A percentile compares a stretch with the other conserved stretches of the same genome.
Evolutionary conservation across 2,113 vertebrate genomes (phyloP).

Genomic region (Megaceryle maxima): DNA sequence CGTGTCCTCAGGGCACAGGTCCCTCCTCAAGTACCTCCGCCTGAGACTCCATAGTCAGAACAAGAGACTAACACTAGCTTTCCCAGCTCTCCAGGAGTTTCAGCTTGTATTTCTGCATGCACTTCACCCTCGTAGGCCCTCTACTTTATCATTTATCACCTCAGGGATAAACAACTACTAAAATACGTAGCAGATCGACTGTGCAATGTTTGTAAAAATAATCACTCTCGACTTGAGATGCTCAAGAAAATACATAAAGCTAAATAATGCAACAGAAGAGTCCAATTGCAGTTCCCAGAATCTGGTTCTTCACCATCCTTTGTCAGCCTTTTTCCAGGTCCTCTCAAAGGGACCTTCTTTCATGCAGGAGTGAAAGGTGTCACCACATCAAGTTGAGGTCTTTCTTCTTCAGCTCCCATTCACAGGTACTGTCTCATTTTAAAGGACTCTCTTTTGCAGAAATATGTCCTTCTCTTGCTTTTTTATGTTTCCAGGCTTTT

Average conservation of each 20-base stretch:
- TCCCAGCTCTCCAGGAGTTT: background rate
- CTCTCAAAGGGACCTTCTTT: background rate
- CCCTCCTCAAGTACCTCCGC: background rate
- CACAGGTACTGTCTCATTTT: background rate
- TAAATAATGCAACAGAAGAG: background rate
- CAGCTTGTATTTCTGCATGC: background rate
- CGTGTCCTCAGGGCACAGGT: background rate
- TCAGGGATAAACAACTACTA: background rate
- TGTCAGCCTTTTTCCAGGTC: background rate
- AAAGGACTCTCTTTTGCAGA: background rate
- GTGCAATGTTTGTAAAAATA: background rate
- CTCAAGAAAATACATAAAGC: background rate
- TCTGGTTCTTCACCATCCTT: background rate
- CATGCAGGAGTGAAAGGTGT: background rate
- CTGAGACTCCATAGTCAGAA: background rate
- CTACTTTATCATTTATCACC: background rate
- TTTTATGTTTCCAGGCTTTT: background rate
- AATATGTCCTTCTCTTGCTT: background rate
- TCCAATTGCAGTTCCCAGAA: background rate
- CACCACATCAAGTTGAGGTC: background rate
- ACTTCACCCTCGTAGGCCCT: background rate
- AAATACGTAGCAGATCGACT: background rate
- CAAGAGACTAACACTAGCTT: background rate
- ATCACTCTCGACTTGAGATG: background rate
- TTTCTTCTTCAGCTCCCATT: background rate